phyloP scores from a whole-genome alignment of 2,888 invertebrate species.

The Apoderus coryli region DNA sequence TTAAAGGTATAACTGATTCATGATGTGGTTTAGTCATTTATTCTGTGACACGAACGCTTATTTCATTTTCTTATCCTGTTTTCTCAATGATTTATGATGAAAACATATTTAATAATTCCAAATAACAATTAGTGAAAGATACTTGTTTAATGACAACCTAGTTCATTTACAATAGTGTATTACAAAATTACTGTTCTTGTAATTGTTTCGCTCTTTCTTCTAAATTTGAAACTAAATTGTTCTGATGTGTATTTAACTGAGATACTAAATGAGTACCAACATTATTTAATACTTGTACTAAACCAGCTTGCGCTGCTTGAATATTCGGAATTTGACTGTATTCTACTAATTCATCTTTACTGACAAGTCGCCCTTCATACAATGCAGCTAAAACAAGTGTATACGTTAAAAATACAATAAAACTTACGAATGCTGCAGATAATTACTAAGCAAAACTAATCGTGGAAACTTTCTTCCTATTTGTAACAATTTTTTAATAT shows the following conservation, averaged over 20 bases:
- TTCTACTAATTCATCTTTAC: conserved; percentile 50
- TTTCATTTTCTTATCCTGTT: too few relatives aligned
- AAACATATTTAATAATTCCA: too few relatives aligned
- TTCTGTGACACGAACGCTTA: too few relatives aligned
- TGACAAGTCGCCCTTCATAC: conserved; percentile 51
- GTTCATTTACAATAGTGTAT: too few relatives aligned
- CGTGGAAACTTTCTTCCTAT: conserved; percentile 56
- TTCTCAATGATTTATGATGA: too few relatives aligned
- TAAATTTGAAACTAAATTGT: conserved; percentile 48
- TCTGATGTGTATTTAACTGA: conserved; percentile 54
- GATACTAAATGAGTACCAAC: conserved; percentile 48
- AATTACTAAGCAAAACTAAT: conserved; percentile 49
- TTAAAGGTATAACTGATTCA: too few relatives aligned
- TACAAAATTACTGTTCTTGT: conserved; percentile 19
- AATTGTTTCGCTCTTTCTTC: conserved; percentile 40
- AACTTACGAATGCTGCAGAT: neutral
- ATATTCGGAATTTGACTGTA: conserved; percentile 52
- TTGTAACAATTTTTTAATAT: conserved; percentile 45
- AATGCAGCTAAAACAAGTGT: conserved; percentile 55
- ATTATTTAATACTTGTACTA: conserved; percentile 53
- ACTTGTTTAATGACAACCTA: too few relatives aligned
- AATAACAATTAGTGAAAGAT: too few relatives aligned
- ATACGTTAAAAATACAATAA: conserved; percentile 1
- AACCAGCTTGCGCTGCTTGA: conserved; percentile 46
- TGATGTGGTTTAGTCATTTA: too few relatives aligned